phyloP scores from a whole-genome alignment of 2,888 invertebrate genomes.

The Drosophila gaucha region DNA sequence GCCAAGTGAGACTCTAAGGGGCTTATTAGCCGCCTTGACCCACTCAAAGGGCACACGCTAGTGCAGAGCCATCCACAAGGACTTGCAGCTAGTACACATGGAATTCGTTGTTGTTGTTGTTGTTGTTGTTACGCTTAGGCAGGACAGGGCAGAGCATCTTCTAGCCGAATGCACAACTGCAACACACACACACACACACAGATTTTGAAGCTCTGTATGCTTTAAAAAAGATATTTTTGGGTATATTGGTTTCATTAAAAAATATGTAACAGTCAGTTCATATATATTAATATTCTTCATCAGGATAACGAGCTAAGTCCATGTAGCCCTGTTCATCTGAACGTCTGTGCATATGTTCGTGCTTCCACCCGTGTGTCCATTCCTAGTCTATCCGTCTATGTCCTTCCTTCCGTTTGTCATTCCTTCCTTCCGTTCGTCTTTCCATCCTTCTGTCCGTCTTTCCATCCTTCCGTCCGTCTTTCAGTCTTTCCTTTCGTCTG shows the following conservation, averaged over 20 bases:
- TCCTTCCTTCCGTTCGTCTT: background rate
- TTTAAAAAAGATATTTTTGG: background rate
- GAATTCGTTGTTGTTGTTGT: background rate
- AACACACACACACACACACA: slow-evolving; percentile 5
- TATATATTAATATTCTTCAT: no score
- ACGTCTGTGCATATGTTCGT: background rate
- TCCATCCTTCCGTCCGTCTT: no score
- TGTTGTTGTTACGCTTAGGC: background rate
- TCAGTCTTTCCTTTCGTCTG: background rate
- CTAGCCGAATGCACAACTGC: slow-evolving; percentile 29
- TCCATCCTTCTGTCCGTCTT: no score
- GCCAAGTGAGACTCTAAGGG: slow-evolving; percentile 10
- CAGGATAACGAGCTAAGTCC: background rate
- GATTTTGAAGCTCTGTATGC: background rate
- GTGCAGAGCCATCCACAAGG: slow-evolving; percentile 7
- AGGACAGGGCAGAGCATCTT: slow-evolving; percentile 21
- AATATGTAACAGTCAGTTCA: background rate
- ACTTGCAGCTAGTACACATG: slow-evolving; percentile 10
- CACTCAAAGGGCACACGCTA: slow-evolving; percentile 3
- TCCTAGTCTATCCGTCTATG: no score
- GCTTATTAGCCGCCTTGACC: slow-evolving; percentile 26
- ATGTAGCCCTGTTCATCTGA: background rate
- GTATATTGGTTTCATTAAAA: background rate
- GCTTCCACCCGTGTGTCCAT: no score
- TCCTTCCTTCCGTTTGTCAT: background rate